Percentiles rank a stretch among this genome's conserved stretches.
phyloP scores from a whole-genome alignment of 2,113 vertebrate genomes.

The Neopipo cinnamomea region DNA sequence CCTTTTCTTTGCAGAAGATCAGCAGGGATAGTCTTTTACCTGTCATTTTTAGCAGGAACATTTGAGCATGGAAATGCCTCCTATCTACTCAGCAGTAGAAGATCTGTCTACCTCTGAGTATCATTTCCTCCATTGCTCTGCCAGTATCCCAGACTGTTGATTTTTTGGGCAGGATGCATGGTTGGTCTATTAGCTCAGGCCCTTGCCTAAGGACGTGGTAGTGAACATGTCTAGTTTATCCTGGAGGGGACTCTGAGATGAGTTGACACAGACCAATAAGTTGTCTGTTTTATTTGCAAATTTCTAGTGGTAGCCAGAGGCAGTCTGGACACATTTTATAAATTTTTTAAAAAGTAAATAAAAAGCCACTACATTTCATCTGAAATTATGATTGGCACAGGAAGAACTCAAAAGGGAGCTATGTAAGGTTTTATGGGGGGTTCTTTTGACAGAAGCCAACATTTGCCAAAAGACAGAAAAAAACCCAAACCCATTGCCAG shows the following conservation, averaged over 20 bases:
- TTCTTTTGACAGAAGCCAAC: conserved; percentile 6
- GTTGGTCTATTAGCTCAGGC: background rate
- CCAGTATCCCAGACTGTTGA: background rate
- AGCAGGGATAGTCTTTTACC: background rate
- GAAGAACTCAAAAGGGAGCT: background rate
- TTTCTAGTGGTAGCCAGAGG: conserved; percentile 1
- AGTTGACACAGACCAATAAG: background rate
- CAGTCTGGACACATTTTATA: background rate
- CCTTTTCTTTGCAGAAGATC: background rate
- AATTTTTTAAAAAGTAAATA: background rate
- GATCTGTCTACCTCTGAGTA: background rate
- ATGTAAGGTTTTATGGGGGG: background rate
- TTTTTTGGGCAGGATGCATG: background rate
- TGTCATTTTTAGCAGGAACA: background rate
- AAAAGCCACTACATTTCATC: conserved; percentile 1
- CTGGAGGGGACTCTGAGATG: background rate
- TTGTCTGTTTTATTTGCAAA: background rate
- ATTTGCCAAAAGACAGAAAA: background rate
- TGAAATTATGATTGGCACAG: background rate
- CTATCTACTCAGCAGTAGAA: background rate
- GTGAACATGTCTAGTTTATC: background rate
- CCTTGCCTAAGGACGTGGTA: background rate
- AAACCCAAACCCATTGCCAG: background rate
- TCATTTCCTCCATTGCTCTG: background rate
- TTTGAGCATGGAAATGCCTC: background rate